Percentiles rank a stretch among this genome's conserved stretches.
Conservation (phyloP, 30 jellyfish, hydroid and myxozoan species). For the Chrysaora quinquecirrha region DNA sequence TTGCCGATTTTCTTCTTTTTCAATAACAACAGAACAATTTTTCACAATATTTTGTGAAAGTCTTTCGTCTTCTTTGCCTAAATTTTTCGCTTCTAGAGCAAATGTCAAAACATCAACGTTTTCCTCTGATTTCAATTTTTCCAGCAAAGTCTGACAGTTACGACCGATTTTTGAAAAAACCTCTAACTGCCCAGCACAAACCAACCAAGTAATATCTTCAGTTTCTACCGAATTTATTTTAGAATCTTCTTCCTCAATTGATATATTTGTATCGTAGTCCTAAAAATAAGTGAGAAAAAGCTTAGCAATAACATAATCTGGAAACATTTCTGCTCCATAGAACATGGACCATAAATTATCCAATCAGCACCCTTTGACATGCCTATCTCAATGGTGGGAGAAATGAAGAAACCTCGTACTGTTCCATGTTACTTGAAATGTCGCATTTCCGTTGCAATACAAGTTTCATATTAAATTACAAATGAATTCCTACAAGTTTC, state of each 20-base stretch:
- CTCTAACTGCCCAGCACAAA: slow-evolving; percentile 20
- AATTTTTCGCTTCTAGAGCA: neutral
- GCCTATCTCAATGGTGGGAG: too few species aligned
- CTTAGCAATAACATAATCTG: neutral
- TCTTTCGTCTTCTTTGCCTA: slow-evolving; percentile 7
- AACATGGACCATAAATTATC: too few species aligned
- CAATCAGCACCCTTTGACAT: too few species aligned
- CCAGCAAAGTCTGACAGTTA: slow-evolving; percentile 14
- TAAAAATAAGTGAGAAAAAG: neutral
- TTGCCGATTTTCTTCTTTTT: slow-evolving; percentile 21
- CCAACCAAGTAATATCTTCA: slow-evolving; percentile 4
- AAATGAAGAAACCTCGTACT: too few species aligned
- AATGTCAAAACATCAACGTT: slow-evolving; percentile 10
- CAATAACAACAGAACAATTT: slow-evolving; percentile 6
- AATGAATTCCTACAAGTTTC: too few species aligned
- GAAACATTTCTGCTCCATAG: neutral
- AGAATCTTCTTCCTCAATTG: neutral
- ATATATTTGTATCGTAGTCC: neutral
- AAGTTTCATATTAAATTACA: too few species aligned
- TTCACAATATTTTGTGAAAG: slow-evolving; percentile 7
- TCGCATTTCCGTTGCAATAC: too few species aligned
- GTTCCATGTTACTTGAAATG: too few species aligned
- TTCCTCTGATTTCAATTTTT: slow-evolving; percentile 5
- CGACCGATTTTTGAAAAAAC: slow-evolving; percentile 8
- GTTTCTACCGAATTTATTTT: neutral